Evolutionary conservation across 1,140 invertebrate genomes (phyloP).

Genomic region (Panagrolaimus sp.): DNA sequence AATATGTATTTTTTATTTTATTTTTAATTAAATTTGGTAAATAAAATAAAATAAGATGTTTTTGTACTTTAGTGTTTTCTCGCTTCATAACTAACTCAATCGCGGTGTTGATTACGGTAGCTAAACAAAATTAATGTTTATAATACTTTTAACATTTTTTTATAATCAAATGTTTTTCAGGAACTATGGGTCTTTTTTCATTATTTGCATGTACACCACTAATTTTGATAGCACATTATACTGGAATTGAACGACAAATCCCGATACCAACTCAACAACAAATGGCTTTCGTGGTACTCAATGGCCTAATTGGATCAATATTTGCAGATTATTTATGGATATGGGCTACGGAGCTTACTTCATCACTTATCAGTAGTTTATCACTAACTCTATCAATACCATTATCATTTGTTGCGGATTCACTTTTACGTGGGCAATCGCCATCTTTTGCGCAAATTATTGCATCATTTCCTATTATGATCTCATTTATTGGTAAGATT

Average conservation of each 20-base stretch:
- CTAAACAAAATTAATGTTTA: too few relatives aligned
- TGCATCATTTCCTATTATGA: slow-evolving; percentile 38
- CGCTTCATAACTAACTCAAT: too few relatives aligned
- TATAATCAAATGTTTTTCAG: slow-evolving; percentile 17
- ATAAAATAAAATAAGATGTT: too few relatives aligned
- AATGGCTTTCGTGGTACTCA: slow-evolving; percentile 30
- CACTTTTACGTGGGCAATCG: slow-evolving; percentile 29
- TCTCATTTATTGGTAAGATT: slow-evolving; percentile 13
- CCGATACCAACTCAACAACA: slow-evolving; percentile 30
- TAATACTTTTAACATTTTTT: too few relatives aligned
- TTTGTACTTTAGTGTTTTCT: too few relatives aligned
- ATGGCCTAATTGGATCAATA: slow-evolving; percentile 33
- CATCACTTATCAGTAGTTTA: slow-evolving; percentile 34
- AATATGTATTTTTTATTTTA: too few relatives aligned
- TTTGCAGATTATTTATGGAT: slow-evolving; percentile 46
- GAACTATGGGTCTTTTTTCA: slow-evolving; percentile 41
- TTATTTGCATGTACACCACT: slow-evolving; percentile 40
- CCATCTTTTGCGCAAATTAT: slow-evolving; percentile 32
- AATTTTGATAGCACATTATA: slow-evolving; percentile 18
- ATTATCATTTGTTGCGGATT: slow-evolving; percentile 38
- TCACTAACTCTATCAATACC: slow-evolving; percentile 39
- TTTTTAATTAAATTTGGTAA: too few relatives aligned
- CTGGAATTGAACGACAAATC: slow-evolving; percentile 32
- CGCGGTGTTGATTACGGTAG: too few relatives aligned
- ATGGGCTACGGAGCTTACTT: slow-evolving; percentile 41